These are phyloP conservation scores for Casuarius casuarius DNA, from an alignment of 2,113 vertebrate genomes.

Conservation along the genomic window DNA sequence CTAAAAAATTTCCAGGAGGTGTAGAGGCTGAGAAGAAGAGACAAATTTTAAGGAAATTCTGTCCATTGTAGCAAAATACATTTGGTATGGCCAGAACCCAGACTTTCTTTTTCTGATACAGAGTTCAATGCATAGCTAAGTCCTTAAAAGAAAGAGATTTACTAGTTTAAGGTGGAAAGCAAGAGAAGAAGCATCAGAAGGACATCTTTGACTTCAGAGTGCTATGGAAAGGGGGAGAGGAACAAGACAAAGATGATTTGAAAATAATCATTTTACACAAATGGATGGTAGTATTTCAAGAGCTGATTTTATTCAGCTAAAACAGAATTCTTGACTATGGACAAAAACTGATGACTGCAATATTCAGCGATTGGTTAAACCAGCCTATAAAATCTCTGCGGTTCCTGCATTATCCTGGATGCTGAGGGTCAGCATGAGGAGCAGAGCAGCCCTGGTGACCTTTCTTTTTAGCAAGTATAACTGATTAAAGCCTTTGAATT, in stretches of 20 bases:
- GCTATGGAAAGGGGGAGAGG: background rate
- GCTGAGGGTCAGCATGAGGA: rapidly evolving
- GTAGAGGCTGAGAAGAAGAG: background rate
- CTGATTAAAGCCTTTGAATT: background rate
- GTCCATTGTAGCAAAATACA: background rate
- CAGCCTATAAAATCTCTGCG: background rate
- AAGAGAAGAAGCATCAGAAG: background rate
- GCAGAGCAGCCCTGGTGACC: background rate
- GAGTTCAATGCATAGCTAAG: background rate
- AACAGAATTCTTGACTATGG: background rate
- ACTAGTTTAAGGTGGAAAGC: background rate
- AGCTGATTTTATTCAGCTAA: background rate
- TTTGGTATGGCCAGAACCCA: background rate
- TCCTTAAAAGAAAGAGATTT: background rate
- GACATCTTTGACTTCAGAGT: background rate
- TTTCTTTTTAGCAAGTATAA: background rate
- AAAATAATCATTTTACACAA: background rate
- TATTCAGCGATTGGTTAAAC: background rate
- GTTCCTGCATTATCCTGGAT: background rate
- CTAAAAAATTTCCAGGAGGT: background rate
- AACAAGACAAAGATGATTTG: background rate
- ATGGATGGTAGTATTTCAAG: background rate
- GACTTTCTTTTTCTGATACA: background rate
- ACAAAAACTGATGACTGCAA: background rate
- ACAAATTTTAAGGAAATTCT: background rate